Conservation (phyloP, 2,888 invertebrate genomes). For the Phengaris alcon region DNA sequence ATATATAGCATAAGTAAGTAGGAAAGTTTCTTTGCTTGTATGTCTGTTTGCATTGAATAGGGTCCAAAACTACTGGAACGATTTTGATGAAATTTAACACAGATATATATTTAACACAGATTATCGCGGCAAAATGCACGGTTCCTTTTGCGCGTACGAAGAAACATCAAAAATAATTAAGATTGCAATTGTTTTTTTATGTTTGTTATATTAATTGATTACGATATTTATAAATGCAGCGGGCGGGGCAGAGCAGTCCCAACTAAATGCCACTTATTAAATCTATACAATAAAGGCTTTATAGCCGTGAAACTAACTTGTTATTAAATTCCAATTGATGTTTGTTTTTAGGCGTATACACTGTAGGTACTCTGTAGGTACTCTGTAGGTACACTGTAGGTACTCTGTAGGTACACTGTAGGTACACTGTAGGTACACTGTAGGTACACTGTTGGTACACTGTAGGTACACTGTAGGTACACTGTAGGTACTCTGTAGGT, state of each 20-base stretch:
- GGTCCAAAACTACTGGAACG: too few relatives aligned
- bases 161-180: too few relatives aligned
- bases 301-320: not conserved
- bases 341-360: not conserved
- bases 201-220: not conserved
- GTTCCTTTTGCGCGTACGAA: too few relatives aligned
- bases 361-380: not conserved
- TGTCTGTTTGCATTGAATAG: too few relatives aligned
- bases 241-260: not conserved
- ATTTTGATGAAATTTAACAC: too few relatives aligned
- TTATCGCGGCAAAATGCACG: too few relatives aligned
- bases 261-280: conserved; percentile 8
- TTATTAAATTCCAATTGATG: not conserved
- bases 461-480: not conserved
- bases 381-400: too few relatives aligned
- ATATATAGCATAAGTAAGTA: too few relatives aligned
- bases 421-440: not conserved
- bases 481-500: too few relatives aligned
- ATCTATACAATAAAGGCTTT: not conserved
- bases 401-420: not conserved
- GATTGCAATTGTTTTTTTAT: not conserved
- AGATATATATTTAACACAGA: too few relatives aligned
- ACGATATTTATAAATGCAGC: not conserved
- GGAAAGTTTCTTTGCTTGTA: too few relatives aligned
- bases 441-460: too few relatives aligned